Percentiles rank a stretch among this genome's conserved stretches.
Conservation (phyloP, 1,140 invertebrate species). For the Macrobrachium nipponense region DNA sequence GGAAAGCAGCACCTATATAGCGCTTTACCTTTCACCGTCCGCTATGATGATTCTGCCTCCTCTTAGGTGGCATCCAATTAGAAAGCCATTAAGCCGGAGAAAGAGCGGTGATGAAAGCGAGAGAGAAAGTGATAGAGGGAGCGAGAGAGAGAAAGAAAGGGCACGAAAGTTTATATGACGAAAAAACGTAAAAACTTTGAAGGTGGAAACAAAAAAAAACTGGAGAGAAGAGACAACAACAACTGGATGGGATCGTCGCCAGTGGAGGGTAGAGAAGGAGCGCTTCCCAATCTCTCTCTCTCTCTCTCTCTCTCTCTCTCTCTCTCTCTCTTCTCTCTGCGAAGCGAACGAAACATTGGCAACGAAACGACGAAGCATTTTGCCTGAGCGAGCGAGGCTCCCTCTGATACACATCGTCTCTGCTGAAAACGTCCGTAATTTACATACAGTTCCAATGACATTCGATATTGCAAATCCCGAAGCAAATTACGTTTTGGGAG, state of each 20-base stretch:
- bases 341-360: not conserved
- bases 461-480: slow-evolving; percentile 58
- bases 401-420: slow-evolving; percentile 32
- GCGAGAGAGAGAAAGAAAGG: too few species aligned
- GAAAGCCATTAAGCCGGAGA: too few species aligned
- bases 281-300: not conserved
- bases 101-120: too few species aligned
- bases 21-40: too few species aligned
- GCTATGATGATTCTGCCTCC: too few species aligned
- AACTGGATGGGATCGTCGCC: not conserved
- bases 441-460: slow-evolving; percentile 54
- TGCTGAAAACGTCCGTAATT: slow-evolving; percentile 49
- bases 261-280: not conserved
- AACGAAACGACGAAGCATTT: slow-evolving; percentile 31
- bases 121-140: too few species aligned
- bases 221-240: not conserved
- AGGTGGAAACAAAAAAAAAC: not conserved
- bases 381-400: not conserved
- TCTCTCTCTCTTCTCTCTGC: not conserved
- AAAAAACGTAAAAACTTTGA: too few species aligned
- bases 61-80: too few species aligned
- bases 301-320: not conserved
- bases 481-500: slow-evolving; percentile 56
- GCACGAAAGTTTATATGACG: too few species aligned
- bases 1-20: too few species aligned